Percentiles rank a stretch among this genome's conserved stretches.
Conservation (phyloP, 2,797 vertebrate genomes). For the Caiman crocodilus region DNA sequence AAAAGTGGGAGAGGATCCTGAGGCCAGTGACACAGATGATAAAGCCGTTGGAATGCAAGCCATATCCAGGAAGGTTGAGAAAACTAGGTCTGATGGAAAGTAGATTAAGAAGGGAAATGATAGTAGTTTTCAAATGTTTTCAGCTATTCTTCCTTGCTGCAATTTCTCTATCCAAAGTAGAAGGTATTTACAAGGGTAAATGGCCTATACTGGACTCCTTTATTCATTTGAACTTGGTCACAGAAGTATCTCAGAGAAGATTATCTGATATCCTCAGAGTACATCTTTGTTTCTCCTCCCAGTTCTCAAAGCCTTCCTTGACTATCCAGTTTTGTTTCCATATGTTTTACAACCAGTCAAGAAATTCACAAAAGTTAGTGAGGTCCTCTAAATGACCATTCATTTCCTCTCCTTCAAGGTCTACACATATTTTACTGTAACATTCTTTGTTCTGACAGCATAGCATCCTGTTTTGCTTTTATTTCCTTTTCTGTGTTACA, state of each 20-base stretch:
- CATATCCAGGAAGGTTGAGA: too few species aligned
- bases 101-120: too few species aligned
- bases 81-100: too few species aligned
- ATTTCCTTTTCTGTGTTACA: not conserved
- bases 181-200: accelerated
- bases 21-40: too few species aligned
- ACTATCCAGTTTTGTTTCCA: not conserved
- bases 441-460: not conserved
- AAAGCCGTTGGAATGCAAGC: too few species aligned
- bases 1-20: too few species aligned
- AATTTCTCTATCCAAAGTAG: not conserved
- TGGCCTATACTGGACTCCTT: not conserved
- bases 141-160: too few species aligned
- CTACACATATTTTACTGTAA: not conserved
- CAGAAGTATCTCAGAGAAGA: not conserved
- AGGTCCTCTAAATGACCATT: not conserved
- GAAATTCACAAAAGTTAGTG: not conserved
- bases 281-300: not conserved
- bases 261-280: not conserved
- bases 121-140: too few species aligned
- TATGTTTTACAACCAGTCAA: not conserved
- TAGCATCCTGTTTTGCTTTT: not conserved
- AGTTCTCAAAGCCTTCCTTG: too few species aligned
- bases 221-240: not conserved
- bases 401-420: not conserved